phyloP scores from a whole-genome alignment of 2,113 vertebrate genomes.

The Sphaerodactylus townsendi region DNA sequence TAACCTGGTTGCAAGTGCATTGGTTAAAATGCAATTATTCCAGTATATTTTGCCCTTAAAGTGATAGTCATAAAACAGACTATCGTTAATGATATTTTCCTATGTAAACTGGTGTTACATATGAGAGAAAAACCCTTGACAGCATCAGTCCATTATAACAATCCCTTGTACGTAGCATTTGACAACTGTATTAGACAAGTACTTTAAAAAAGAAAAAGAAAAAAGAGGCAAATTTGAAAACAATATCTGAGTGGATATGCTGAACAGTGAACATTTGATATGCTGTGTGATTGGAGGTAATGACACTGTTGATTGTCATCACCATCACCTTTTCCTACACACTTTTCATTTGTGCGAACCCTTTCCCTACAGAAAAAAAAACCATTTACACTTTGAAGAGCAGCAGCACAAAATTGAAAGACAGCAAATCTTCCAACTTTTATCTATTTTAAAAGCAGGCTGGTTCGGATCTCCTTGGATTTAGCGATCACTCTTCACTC shows the following conservation, averaged over 20 bases:
- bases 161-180: slow-evolving; percentile 64
- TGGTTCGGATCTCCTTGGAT: slow-evolving; percentile 56
- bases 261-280: slow-evolving; percentile 79
- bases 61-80: slow-evolving; percentile 76
- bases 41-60: slow-evolving; percentile 86
- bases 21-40: slow-evolving; percentile 86
- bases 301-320: slow-evolving; percentile 91
- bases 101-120: slow-evolving; percentile 75
- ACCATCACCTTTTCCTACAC: slow-evolving; percentile 64
- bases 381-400: slow-evolving; percentile 38
- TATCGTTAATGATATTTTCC: slow-evolving; percentile 66
- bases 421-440: slow-evolving; percentile 54
- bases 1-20: slow-evolving; percentile 93
- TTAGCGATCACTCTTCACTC: slow-evolving; percentile 39
- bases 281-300: slow-evolving; percentile 88
- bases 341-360: not conserved
- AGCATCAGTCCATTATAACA: slow-evolving; percentile 42
- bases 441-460: slow-evolving; percentile 50
- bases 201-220: slow-evolving; percentile 32
- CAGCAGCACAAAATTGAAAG: slow-evolving; percentile 47
- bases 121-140: slow-evolving; percentile 73
- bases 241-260: slow-evolving; percentile 66
- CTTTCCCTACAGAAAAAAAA: slow-evolving; percentile 31
- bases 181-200: slow-evolving; percentile 52
- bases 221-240: slow-evolving; percentile 63